Evolutionary conservation across 53 echinoderm and acorn worm genomes (phyloP).

Genomic region (Antedon mediterranea): DNA sequence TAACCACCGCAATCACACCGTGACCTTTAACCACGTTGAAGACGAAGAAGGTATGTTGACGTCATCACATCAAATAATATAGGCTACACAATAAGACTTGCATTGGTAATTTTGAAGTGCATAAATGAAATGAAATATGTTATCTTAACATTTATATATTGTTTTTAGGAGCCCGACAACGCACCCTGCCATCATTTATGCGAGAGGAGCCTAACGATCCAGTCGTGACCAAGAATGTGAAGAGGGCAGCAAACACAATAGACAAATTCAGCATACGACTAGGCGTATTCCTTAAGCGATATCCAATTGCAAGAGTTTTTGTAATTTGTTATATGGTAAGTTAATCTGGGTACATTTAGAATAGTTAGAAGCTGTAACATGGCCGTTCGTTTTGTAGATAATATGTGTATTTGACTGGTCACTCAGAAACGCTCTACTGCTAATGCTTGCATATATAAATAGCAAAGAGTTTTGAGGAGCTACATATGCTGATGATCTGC

Average conservation of each 20-base stretch:
- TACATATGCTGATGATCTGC: too few species aligned
- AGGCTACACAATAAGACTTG: too few species aligned
- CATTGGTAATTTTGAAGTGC: too few species aligned
- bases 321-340: constrained; percentile 94
- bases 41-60: constrained; percentile 72
- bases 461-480: too few species aligned
- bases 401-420: too few species aligned
- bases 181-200: constrained; percentile 64
- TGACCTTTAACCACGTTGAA: constrained; percentile 25
- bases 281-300: constrained; percentile 78
- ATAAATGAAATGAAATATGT: too few species aligned
- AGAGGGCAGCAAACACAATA: constrained; percentile 70
- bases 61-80: too few species aligned
- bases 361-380: not conserved
- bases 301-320: constrained; percentile 90
- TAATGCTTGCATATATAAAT: too few species aligned
- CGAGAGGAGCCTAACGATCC: constrained; percentile 69
- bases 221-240: constrained; percentile 71
- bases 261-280: constrained; percentile 80
- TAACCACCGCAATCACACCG: constrained; percentile 14
- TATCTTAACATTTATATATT: not conserved
- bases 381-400: too few species aligned
- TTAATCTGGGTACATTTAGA: not conserved
- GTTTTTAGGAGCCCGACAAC: constrained; percentile 53
- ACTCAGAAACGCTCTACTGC: not conserved